Percentiles rank a stretch among this genome's conserved stretches.
Conservation (phyloP, 2,113 vertebrate genomes). For the Platichthys stellatus region DNA sequence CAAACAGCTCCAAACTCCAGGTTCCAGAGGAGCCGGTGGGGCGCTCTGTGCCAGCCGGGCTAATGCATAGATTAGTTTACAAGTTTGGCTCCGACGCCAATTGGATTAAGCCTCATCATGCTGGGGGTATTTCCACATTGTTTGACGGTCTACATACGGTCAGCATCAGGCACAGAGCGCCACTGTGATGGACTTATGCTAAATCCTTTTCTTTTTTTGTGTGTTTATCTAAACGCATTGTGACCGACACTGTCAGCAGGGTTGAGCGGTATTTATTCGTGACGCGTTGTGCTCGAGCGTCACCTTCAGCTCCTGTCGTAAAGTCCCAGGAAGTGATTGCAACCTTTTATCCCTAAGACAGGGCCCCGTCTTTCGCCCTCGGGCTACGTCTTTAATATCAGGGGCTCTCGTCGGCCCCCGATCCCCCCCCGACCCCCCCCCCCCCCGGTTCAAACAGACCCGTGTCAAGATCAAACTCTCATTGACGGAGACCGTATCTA, state of each 20-base stretch:
- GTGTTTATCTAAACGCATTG: slow-evolving; percentile 72
- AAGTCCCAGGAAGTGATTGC: slow-evolving; percentile 25
- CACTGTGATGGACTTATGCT: slow-evolving; percentile 77
- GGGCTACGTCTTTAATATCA: slow-evolving; percentile 64
- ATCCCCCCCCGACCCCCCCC: slow-evolving; percentile 3
- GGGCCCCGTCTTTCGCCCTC: slow-evolving; percentile 38
- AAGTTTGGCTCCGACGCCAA: slow-evolving; percentile 82
- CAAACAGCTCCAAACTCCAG: slow-evolving; percentile 74
- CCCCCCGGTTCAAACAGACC: slow-evolving; percentile 46
- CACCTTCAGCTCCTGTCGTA: slow-evolving; percentile 50
- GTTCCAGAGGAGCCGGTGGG: slow-evolving; percentile 72
- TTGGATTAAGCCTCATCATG: slow-evolving; percentile 81
- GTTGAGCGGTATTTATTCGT: slow-evolving; percentile 44
- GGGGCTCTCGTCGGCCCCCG: slow-evolving; percentile 41
- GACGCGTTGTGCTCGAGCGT: slow-evolving; percentile 24
- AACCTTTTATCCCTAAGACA: slow-evolving; percentile 61
- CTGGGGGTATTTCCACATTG: slow-evolving; percentile 72
- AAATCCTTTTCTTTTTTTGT: slow-evolving; percentile 58
- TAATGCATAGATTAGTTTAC: slow-evolving; percentile 86
- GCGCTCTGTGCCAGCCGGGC: slow-evolving; percentile 73
- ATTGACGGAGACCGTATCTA: slow-evolving; percentile 66
- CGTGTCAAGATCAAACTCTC: slow-evolving; percentile 69
- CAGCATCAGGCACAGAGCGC: slow-evolving; percentile 61
- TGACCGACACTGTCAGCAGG: slow-evolving; percentile 66
- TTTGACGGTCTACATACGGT: slow-evolving; percentile 80